A percentile compares a stretch with the other conserved stretches of the same genome.
Evolutionary conservation across 2,797 vertebrate species (phyloP).

Genomic region (Gallirallus australis): DNA sequence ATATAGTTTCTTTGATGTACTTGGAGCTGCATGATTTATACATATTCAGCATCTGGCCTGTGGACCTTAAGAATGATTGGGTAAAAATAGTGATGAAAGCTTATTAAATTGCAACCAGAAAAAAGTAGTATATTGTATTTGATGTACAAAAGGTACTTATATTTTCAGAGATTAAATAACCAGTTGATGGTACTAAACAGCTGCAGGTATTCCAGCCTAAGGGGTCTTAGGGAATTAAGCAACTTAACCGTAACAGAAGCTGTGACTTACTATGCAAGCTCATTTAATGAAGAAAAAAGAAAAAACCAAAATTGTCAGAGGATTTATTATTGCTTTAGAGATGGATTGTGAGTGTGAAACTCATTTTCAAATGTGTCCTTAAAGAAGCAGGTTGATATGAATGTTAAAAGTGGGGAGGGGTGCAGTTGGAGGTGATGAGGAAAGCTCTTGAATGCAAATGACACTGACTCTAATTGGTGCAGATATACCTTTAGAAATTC

Average conservation of each 20-base stretch:
- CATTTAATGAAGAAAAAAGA: background rate
- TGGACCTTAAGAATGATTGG: background rate
- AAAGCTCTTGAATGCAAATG: background rate
- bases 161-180: background rate
- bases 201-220: background rate
- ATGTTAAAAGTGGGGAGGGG: background rate
- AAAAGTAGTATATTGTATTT: background rate
- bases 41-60: background rate
- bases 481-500: background rate
- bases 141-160: background rate
- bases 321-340: background rate
- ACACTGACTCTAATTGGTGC: background rate
- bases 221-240: background rate
- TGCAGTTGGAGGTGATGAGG: background rate
- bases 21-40: background rate
- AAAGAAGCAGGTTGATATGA: background rate
- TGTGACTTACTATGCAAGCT: background rate
- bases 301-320: background rate
- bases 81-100: constrained; percentile 1
- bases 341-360: background rate
- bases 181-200: background rate
- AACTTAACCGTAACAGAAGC: background rate
- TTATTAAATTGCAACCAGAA: constrained; percentile 20
- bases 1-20: constrained; percentile 15
- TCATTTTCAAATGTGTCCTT: background rate